Conservation (phyloP, 2,797 vertebrate genomes). For the Rhynchotus rufescens region DNA sequence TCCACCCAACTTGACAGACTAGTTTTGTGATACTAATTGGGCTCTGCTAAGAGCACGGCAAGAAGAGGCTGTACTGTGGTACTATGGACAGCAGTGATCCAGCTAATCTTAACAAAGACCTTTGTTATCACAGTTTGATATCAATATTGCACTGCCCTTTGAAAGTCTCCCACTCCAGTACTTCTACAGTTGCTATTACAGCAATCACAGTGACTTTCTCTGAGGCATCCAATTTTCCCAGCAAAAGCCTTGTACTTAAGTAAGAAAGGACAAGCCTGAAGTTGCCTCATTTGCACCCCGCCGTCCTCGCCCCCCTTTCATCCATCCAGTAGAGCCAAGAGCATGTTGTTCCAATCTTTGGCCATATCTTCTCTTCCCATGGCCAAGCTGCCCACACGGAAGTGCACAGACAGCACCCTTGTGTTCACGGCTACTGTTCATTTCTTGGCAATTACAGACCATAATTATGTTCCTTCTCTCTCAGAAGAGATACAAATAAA, state of each 20-base stretch:
- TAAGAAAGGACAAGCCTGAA: background rate
- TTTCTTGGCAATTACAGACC: background rate
- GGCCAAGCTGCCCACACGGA: background rate
- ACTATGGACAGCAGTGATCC: background rate
- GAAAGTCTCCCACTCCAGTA: background rate
- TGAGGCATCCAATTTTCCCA: conserved; percentile 16
- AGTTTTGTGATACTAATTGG: conserved; percentile 36
- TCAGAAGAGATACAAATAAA: background rate
- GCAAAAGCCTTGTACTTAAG: conserved; percentile 17
- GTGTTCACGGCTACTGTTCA: background rate
- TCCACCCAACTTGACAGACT: background rate
- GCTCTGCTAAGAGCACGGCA: background rate
- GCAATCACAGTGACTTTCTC: background rate
- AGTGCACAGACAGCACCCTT: background rate
- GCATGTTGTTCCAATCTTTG: background rate
- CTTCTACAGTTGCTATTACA: background rate
- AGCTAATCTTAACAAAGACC: background rate
- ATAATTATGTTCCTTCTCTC: background rate
- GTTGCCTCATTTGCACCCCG: conserved; percentile 1
- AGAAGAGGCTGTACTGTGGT: background rate
- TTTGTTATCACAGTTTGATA: conserved; percentile 3
- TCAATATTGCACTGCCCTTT: background rate
- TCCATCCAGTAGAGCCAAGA: background rate
- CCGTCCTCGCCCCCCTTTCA: background rate
- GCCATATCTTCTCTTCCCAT: background rate